Evolutionary conservation across 1,140 invertebrate genomes (phyloP).

Genomic region (Nomia melanderi): DNA sequence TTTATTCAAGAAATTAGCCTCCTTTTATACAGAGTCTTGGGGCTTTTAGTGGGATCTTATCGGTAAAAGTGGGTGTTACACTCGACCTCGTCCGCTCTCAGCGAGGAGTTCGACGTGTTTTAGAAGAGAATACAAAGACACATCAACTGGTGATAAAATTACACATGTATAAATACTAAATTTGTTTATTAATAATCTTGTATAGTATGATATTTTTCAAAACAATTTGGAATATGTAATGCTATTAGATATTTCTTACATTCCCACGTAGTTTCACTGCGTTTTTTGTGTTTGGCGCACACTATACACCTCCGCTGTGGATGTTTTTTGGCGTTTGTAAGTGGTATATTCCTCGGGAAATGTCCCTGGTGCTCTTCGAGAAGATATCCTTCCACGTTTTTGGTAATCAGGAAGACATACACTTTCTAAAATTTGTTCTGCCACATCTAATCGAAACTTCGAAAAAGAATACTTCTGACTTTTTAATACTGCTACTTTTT

Average conservation of each 20-base stretch:
- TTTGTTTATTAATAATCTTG: too few species aligned
- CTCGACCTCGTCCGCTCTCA: too few species aligned
- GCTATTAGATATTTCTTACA: too few species aligned
- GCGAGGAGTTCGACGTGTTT: not conserved
- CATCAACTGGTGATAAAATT: too few species aligned
- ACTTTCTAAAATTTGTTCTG: conserved; percentile 29
- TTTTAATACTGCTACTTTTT: conserved; percentile 2
- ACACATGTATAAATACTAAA: too few species aligned
- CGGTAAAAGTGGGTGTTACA: too few species aligned
- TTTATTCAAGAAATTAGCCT: too few species aligned
- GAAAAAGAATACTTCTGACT: conserved; percentile 17
- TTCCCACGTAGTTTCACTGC: too few species aligned
- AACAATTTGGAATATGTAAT: too few species aligned
- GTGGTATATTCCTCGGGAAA: conserved; percentile 32
- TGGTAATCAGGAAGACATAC: conserved; percentile 20
- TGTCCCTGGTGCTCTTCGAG: conserved; percentile 18
- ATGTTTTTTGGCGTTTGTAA: conserved; percentile 22
- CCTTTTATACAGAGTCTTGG: too few species aligned
- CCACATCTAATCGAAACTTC: conserved; percentile 29
- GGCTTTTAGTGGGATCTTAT: too few species aligned
- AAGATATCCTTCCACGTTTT: conserved; percentile 24
- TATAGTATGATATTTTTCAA: too few species aligned
- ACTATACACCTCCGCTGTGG: conserved; percentile 6
- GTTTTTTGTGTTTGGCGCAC: conserved; percentile 4
- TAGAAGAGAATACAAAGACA: conserved; percentile 13